These are phyloP conservation scores for Coreoperca whiteheadi DNA, from an alignment of 2,113 vertebrate genomes.

Conservation along the genomic window DNA sequence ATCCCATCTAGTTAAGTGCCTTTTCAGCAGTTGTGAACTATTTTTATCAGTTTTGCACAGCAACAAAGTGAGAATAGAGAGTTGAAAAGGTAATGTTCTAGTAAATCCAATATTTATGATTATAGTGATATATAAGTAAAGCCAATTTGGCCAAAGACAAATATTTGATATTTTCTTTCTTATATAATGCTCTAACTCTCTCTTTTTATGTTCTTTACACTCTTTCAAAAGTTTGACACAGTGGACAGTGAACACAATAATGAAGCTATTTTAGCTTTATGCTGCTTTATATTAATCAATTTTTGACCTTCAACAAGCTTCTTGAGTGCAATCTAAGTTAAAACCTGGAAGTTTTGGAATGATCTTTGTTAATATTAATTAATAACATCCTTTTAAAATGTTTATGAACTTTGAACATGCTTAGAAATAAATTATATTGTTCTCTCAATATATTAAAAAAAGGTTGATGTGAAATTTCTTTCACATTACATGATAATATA, in stretches of 20 bases:
- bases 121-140: slow-evolving; percentile 1
- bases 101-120: too few species aligned
- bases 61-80: slow-evolving; percentile 12
- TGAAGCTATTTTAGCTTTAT: background rate
- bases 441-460: slow-evolving; percentile 49
- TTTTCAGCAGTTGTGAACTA: background rate
- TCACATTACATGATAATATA: slow-evolving; percentile 25
- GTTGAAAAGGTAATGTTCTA: background rate
- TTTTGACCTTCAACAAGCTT: slow-evolving; percentile 17
- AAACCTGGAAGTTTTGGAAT: slow-evolving; percentile 49
- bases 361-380: slow-evolving; percentile 25
- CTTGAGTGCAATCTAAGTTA: slow-evolving; percentile 28
- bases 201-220: background rate
- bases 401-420: slow-evolving; percentile 36
- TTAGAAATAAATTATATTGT: slow-evolving; percentile 40
- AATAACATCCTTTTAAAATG: slow-evolving; percentile 18
- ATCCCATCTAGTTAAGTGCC: slow-evolving; percentile 20
- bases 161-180: slow-evolving; percentile 10
- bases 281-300: background rate
- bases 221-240: slow-evolving; percentile 24
- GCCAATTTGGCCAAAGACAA: background rate
- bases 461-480: slow-evolving; percentile 17
- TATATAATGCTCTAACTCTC: background rate
- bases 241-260: background rate
- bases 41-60: background rate